phyloP scores from a whole-genome alignment of 1,140 invertebrate species.

The Xylocopa sonorina region DNA sequence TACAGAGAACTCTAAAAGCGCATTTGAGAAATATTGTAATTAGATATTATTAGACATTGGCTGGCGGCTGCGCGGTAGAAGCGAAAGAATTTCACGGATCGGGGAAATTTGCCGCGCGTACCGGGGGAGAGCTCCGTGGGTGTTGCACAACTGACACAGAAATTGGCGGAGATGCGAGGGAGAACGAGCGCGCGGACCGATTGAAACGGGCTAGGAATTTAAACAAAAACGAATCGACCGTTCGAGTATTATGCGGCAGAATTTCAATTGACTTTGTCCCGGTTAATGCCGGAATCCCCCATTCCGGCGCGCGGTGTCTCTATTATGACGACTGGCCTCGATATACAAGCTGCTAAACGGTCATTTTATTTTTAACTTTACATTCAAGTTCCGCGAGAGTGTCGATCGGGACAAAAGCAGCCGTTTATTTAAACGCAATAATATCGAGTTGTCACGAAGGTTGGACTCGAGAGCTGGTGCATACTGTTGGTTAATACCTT shows the following conservation, averaged over 20 bases:
- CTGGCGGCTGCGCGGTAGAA: neutral
- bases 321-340: slow-evolving; percentile 48
- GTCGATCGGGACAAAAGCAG: slow-evolving; percentile 42
- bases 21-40: too few species aligned
- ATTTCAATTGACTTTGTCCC: slow-evolving; percentile 52
- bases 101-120: neutral
- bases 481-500: neutral
- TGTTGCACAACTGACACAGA: slow-evolving; percentile 23
- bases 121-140: neutral
- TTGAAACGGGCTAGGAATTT: slow-evolving; percentile 28
- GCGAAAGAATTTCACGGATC: neutral
- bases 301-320: slow-evolving; percentile 26
- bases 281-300: slow-evolving; percentile 46
- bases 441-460: slow-evolving; percentile 48
- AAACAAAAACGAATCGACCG: slow-evolving; percentile 45
- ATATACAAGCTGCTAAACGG: slow-evolving; percentile 54
- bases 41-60: neutral
- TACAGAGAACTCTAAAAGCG: too few species aligned
- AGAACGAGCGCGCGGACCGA: neutral
- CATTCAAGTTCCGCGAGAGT: slow-evolving; percentile 36
- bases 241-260: slow-evolving; percentile 36
- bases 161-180: slow-evolving; percentile 4
- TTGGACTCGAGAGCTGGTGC: slow-evolving; percentile 1
- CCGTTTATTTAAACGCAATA: slow-evolving; percentile 59
- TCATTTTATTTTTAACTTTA: slow-evolving; percentile 66